Evolutionary conservation across 2,797 vertebrate genomes (phyloP).

Genomic region (Miichthys miiuy): DNA sequence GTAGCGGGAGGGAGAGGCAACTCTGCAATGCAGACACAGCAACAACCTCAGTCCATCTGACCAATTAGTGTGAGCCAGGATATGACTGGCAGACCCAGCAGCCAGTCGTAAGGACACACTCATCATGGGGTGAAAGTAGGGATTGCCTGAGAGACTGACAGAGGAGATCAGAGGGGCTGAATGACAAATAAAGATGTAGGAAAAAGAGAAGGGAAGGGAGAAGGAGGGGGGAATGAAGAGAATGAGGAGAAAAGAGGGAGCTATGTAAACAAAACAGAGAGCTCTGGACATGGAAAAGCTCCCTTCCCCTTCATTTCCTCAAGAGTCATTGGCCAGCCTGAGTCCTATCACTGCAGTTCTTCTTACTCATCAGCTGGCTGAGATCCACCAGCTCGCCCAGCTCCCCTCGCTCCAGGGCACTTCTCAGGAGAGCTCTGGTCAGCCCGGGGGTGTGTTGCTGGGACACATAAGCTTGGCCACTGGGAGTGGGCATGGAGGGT

Average conservation of each 20-base stretch:
- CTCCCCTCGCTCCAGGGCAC: slow-evolving; percentile 83
- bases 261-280: slow-evolving; percentile 59
- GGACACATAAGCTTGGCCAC: slow-evolving; percentile 72
- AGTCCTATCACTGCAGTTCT: slow-evolving; percentile 92
- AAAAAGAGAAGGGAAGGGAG: slow-evolving; percentile 22
- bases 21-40: slow-evolving; percentile 86
- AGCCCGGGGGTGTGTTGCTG: slow-evolving; percentile 79
- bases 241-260: slow-evolving; percentile 44
- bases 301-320: slow-evolving; percentile 47
- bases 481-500: slow-evolving; percentile 71
- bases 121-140: slow-evolving; percentile 30
- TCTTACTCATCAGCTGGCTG: slow-evolving; percentile 90
- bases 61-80: slow-evolving; percentile 79
- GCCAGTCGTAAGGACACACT: slow-evolving; percentile 72
- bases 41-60: slow-evolving; percentile 79
- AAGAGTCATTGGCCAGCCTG: slow-evolving; percentile 86
- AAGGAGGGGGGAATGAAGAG: slow-evolving; percentile 20
- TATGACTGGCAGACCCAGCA: slow-evolving; percentile 78
- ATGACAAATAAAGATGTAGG: slow-evolving; percentile 66
- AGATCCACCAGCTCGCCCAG: slow-evolving; percentile 89
- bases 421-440: slow-evolving; percentile 78
- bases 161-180: slow-evolving; percentile 55
- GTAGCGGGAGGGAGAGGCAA: slow-evolving; percentile 69
- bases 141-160: slow-evolving; percentile 56
- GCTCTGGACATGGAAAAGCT: slow-evolving; percentile 53